Percentiles rank a stretch among this genome's conserved stretches.
Conservation (phyloP, 1,140 invertebrate species). For the Marisa cornuarietis region DNA sequence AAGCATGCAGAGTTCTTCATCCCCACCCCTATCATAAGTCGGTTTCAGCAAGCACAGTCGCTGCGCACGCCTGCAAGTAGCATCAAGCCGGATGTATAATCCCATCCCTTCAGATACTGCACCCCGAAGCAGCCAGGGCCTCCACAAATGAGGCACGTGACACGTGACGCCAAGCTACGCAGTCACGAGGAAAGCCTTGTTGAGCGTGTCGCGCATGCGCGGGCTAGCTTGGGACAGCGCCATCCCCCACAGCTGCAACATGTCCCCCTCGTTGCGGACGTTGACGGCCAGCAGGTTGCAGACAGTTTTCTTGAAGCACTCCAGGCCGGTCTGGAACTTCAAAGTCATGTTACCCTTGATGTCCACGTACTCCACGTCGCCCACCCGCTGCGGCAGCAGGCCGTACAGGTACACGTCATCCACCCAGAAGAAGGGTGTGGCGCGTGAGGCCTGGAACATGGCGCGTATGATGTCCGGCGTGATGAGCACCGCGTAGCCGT, state of each 20-base stretch:
- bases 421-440: slow-evolving; percentile 62
- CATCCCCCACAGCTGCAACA: slow-evolving; percentile 24
- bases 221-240: slow-evolving; percentile 6
- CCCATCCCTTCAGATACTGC: too few species aligned
- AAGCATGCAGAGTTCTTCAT: too few species aligned
- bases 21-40: too few species aligned
- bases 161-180: too few species aligned
- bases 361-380: slow-evolving; percentile 28
- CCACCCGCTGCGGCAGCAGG: slow-evolving; percentile 46
- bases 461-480: slow-evolving; percentile 59
- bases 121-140: too few species aligned
- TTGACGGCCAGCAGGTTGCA: slow-evolving; percentile 29
- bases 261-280: slow-evolving; percentile 10
- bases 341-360: slow-evolving; percentile 37
- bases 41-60: too few species aligned
- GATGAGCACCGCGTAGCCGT: slow-evolving; percentile 63
- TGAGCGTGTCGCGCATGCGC: neutral
- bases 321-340: slow-evolving; percentile 25
- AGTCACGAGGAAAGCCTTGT: neutral
- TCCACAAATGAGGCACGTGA: too few species aligned
- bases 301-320: slow-evolving; percentile 26
- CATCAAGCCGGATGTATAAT: too few species aligned
- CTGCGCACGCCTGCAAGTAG: too few species aligned
- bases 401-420: slow-evolving; percentile 67
- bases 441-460: slow-evolving; percentile 52